Base-by-base conservation (phyloP, 2,113 vertebrate genomes). In the Nothoprocta pentlandii region DNA sequence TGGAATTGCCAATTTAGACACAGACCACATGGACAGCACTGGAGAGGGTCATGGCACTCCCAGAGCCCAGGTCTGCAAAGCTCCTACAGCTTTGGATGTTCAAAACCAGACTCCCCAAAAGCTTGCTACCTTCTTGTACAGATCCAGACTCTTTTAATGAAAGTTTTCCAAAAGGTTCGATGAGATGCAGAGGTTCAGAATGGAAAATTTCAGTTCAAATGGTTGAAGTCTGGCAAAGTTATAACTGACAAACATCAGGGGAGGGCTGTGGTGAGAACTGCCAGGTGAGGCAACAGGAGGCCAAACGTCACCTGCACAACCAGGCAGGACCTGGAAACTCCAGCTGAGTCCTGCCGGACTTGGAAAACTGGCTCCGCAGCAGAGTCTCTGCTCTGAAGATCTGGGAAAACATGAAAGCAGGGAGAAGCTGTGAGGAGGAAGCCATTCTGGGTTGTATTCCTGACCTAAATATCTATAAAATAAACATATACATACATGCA, bases 131-230 rank as follows among this genome's bases (percentile, higher is more conserved):
- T 61, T 63, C 71, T 62, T 6, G 2, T 32, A 54, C 19, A 1
- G 0, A 23, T 42, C 20, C 25, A 75, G 75, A 56, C 3, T 12
- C 30, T 59, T 70, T 46, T 51, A 80, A 67, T n/a, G 49, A 47
- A 93, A 82, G 5, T 80, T 91, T 87, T 16, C 28, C 10, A 3
- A 13, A 4, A 0, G 6, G n/a, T 73, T 66, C 66, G 10, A 15
- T 63, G 42, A 46, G 78, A 85, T 42, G 25, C 2, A 2, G 62
- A 94, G 80, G 80, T 80, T 83, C 8, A 68, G 73, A 90, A 85
- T 67, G 94, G 93, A 97, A 95, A 95, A 87, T 90, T 96, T 92
- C 90, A 74, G 15, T 42, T 39, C 61, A 71, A 94, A 53, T 41
- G 8, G 39, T 51, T 85, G 36, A 80, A 93, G 56, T 78, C 30